These are phyloP conservation scores for Coenonympha glycerion DNA, from an alignment of 2,888 invertebrate species.

Conservation along the genomic window DNA sequence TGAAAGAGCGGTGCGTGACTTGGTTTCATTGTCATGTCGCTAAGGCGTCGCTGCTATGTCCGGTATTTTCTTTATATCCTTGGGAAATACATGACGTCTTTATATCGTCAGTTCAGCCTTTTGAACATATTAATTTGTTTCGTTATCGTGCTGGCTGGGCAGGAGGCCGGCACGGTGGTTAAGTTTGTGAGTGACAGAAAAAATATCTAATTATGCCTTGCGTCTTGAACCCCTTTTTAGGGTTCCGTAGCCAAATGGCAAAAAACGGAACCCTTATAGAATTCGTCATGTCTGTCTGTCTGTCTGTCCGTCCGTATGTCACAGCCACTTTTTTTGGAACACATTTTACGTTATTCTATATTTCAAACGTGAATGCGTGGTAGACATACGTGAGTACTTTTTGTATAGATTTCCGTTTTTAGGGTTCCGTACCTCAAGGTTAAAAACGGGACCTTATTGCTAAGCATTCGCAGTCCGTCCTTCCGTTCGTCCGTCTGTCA, in stretches of 20 bases:
- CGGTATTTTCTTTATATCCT: conserved; percentile 34
- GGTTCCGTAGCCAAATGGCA: too few species aligned
- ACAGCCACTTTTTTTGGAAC: too few species aligned
- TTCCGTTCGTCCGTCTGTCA: too few species aligned
- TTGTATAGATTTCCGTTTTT: too few species aligned
- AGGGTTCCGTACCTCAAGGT: too few species aligned
- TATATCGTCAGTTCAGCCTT: conserved; percentile 23
- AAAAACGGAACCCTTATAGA: too few species aligned
- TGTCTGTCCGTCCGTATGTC: too few species aligned
- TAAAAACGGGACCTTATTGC: too few species aligned
- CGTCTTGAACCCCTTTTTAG: neutral
- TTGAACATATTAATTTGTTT: conserved; percentile 16
- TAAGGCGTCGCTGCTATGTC: conserved; percentile 32
- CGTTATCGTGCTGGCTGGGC: conserved; percentile 4
- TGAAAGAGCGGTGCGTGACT: conserved; percentile 34
- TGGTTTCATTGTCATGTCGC: conserved; percentile 34
- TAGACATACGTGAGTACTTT: too few species aligned
- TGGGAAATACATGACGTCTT: conserved; percentile 28
- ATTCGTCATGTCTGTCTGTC: too few species aligned
- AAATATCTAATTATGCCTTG: neutral
- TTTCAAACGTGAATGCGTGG: neutral
- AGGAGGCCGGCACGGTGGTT: neutral
- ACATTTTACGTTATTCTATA: too few species aligned
- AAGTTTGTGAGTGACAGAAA: conserved; percentile 1
- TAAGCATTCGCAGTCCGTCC: too few species aligned